phyloP scores from a whole-genome alignment of 1,140 invertebrate species.

The Colletes gigas region DNA sequence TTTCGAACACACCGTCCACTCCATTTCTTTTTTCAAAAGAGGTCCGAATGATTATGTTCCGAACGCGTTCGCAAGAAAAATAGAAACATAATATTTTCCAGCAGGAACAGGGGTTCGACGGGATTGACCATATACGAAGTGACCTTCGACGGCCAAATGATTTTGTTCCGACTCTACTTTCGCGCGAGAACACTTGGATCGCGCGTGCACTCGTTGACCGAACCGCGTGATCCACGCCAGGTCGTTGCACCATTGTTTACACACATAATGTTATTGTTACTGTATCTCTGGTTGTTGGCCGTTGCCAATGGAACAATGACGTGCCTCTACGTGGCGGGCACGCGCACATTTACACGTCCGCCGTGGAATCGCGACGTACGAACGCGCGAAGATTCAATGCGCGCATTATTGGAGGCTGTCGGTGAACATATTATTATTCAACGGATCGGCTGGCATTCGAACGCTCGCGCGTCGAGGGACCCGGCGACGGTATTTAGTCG shows the following conservation, averaged over 20 bases:
- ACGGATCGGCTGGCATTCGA: conserved; percentile 18
- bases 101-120: not conserved
- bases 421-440: conserved; percentile 49
- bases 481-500: not conserved
- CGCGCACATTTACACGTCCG: conserved; percentile 7
- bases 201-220: conserved; percentile 16
- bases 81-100: no score
- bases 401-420: conserved; percentile 12
- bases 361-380: not conserved
- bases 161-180: not conserved
- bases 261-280: conserved; percentile 56
- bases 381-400: conserved; percentile 23
- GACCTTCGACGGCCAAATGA: not conserved
- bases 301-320: conserved; percentile 53
- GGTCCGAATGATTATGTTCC: no score
- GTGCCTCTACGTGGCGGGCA: conserved; percentile 35
- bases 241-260: conserved; percentile 57
- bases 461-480: not conserved
- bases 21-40: no score
- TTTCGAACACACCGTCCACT: no score
- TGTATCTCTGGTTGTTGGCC: conserved; percentile 50
- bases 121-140: no score
- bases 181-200: not conserved
- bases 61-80: no score
- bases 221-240: conserved; percentile 1